Base-by-base conservation (phyloP, 1,140 invertebrate species). In the Cydia amplana region DNA sequence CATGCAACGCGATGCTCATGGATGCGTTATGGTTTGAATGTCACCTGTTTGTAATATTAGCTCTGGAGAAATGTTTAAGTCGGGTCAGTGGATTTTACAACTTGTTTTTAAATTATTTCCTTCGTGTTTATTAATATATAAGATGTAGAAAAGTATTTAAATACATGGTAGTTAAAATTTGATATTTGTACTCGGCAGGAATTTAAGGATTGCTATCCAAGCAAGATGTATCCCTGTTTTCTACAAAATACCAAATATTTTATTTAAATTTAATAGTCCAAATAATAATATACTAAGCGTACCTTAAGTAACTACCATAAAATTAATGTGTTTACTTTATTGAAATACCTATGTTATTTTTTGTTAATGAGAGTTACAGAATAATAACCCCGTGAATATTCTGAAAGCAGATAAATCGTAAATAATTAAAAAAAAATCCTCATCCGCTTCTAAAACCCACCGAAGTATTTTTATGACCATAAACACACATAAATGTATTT, bases 401-500 rank as follows among this genome's bases (percentile, higher is more conserved):
- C n/a, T 12, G 4, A 51, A 60, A 60, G 20, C 55, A 60, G 55
- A 60, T 60, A 9, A 23, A 60, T 23, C 7, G 20, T 60, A 60
- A 51, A 60, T 60, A 60, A 23, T 60, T 20, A 4, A 1, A 67
- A 40, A 43, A 70, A 36, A 9, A 40, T 23, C 55, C 7, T 20
- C 28, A 70, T 70, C 65, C 65, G 65, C 65, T 70, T 1, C 32
- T 18, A 70, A 60, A 60, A 20, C 18, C 10, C 6, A 60, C 7
- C 12, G 28, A 23, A n/a, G 43, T 55, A 72, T 64, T 60, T 67
- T 77, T 63, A 63, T 77, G 74, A 75, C 74, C 76, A 77, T 74
- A 70, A 74, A 73, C 73, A 76, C 75, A 73, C 79, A 72, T 77
- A 75, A 79, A 79, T 77, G 78, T 77, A 78, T 80, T 80, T 77